These are phyloP conservation scores for Araneus ventricosus DNA, from an alignment of 1,140 invertebrate species.

Conservation along the genomic window DNA sequence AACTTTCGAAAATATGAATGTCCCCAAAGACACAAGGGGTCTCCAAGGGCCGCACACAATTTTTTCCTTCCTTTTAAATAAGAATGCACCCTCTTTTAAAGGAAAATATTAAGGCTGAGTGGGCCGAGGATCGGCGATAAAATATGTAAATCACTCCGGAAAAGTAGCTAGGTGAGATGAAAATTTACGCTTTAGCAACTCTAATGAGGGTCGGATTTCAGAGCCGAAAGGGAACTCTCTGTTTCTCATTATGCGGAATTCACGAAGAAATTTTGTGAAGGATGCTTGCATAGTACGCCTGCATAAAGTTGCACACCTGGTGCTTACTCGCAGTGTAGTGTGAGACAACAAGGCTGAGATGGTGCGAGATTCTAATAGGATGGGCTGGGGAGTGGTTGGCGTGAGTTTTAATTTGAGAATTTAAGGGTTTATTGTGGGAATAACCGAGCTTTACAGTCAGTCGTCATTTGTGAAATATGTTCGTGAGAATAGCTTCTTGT, in stretches of 20 bases:
- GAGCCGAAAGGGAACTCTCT: background rate
- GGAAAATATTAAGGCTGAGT: background rate
- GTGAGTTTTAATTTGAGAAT: background rate
- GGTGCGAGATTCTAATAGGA: too few relatives aligned
- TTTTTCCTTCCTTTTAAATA: constrained; percentile 30
- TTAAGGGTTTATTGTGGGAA: background rate
- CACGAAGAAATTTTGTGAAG: background rate
- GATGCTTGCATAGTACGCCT: background rate
- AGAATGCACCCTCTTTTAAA: constrained; percentile 18
- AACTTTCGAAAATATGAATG: constrained; percentile 53
- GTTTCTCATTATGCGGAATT: constrained; percentile 20
- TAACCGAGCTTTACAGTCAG: background rate
- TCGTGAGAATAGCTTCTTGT: too few relatives aligned
- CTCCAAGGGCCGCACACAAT: background rate
- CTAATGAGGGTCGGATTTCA: constrained; percentile 55
- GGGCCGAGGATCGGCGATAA: background rate
- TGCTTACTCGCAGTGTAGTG: background rate
- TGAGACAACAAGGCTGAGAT: background rate
- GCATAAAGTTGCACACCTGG: constrained; percentile 25
- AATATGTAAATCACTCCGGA: constrained; percentile 56
- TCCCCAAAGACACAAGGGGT: constrained; percentile 25
- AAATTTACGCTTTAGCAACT: constrained; percentile 45
- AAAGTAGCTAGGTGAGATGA: constrained; percentile 36
- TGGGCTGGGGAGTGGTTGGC: background rate
- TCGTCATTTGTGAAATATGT: too few relatives aligned